phyloP scores from a whole-genome alignment of 2,888 invertebrate genomes.

The Drosophila paramelanica region DNA sequence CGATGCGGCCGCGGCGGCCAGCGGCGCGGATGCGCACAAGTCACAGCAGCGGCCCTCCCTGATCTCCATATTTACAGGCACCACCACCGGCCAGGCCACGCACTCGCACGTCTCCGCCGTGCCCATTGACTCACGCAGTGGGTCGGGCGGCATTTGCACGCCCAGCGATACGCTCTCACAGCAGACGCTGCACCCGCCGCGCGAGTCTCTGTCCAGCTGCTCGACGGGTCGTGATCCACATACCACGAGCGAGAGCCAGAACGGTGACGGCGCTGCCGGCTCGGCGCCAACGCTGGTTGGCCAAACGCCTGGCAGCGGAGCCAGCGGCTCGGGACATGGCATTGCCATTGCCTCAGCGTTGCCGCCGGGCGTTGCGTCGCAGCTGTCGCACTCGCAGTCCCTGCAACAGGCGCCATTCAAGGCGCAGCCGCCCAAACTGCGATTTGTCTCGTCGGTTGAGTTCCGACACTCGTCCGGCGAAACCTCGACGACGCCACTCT shows the following conservation, averaged over 20 bases:
- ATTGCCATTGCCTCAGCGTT: slow-evolving; percentile 72
- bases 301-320: slow-evolving; percentile 53
- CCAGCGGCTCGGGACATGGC: slow-evolving; percentile 69
- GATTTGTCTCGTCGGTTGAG: slow-evolving; percentile 93
- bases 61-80: slow-evolving; percentile 89
- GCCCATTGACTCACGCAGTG: slow-evolving; percentile 84
- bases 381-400: slow-evolving; percentile 85
- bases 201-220: slow-evolving; percentile 88
- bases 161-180: slow-evolving; percentile 85
- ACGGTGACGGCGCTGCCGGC: slow-evolving; percentile 80
- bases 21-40: slow-evolving; percentile 86
- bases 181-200: slow-evolving; percentile 85
- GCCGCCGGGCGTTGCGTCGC: slow-evolving; percentile 83
- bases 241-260: slow-evolving; percentile 84
- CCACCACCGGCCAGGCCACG: slow-evolving; percentile 85
- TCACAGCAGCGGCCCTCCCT: slow-evolving; percentile 88
- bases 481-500: slow-evolving; percentile 90
- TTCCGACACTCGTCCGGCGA: slow-evolving; percentile 93
- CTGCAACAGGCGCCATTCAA: slow-evolving; percentile 84
- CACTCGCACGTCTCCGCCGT: slow-evolving; percentile 84
- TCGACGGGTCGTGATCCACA: slow-evolving; percentile 86
- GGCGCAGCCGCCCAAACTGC: slow-evolving; percentile 88
- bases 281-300: slow-evolving; percentile 80
- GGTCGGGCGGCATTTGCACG: slow-evolving; percentile 84
- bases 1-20: slow-evolving; percentile 84